Percentiles rank a stretch among this genome's conserved stretches.
Evolutionary conservation across 2,113 vertebrate genomes (phyloP).

Genomic region (Plestiodon gilberti): DNA sequence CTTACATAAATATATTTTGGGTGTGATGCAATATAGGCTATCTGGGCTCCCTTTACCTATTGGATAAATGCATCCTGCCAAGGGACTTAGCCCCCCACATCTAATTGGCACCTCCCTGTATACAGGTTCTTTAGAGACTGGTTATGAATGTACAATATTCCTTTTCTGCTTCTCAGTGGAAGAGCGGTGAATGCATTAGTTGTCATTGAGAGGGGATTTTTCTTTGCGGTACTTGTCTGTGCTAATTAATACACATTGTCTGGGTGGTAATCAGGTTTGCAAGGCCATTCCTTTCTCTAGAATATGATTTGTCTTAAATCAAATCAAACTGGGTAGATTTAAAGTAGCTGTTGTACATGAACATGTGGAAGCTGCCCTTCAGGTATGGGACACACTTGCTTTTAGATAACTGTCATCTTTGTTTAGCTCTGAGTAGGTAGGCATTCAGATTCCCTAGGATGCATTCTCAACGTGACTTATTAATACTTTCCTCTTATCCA

Average conservation of each 20-base stretch:
- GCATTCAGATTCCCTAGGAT: not conserved
- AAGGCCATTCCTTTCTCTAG: not conserved
- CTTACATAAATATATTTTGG: not conserved
- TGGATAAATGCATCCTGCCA: not conserved
- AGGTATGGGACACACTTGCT: not conserved
- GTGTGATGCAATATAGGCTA: not conserved
- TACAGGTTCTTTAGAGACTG: not conserved
- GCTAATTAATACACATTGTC: not conserved
- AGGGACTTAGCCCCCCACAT: not conserved
- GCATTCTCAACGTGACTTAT: not conserved
- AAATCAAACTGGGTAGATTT: not conserved
- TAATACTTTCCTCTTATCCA: constrained; percentile 64
- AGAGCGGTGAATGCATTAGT: not conserved
- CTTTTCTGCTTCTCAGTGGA: not conserved
- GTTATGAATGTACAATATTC: not conserved
- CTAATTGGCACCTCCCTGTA: fast-evolving
- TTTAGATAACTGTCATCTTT: not conserved
- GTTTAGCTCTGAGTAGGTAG: not conserved
- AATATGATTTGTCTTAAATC: not conserved
- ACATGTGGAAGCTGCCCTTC: not conserved
- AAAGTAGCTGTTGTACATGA: not conserved
- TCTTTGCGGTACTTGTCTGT: not conserved
- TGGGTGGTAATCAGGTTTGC: not conserved
- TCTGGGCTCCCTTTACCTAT: not conserved
- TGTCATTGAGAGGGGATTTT: not conserved